Conservation (phyloP, 2,888 invertebrate species). For the Caenorhabditis afra region DNA sequence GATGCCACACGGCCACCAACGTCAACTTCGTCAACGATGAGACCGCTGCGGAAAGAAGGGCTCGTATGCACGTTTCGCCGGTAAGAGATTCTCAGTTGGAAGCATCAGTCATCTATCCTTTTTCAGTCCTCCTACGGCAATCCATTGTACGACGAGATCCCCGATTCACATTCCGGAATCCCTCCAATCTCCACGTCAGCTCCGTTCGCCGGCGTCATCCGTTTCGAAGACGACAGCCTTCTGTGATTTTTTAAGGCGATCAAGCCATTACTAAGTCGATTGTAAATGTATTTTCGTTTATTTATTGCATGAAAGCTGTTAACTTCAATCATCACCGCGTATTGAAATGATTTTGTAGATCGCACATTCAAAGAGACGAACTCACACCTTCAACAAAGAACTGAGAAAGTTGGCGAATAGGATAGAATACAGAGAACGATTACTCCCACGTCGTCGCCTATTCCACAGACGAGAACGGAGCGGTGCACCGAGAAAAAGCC, state of each 20-base stretch:
- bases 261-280: constrained; percentile 4
- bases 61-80: constrained; percentile 43
- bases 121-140: constrained; percentile 51
- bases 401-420: no score
- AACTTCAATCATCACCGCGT: no score
- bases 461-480: no score
- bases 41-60: constrained; percentile 31
- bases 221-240: constrained; percentile 38
- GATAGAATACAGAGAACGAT: no score
- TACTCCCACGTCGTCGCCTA: no score
- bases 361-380: no score
- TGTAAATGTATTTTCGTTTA: constrained; percentile 39
- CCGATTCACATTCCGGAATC: constrained; percentile 17
- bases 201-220: constrained; percentile 40
- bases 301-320: constrained; percentile 54
- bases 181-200: constrained; percentile 12
- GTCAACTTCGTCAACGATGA: constrained; percentile 56
- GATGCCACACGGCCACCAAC: constrained; percentile 48
- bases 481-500: no score
- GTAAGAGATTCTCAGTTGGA: constrained; percentile 20
- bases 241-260: constrained; percentile 2
- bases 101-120: neutral
- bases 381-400: no score
- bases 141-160: constrained; percentile 55
- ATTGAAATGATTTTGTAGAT: no score